Evolutionary conservation across 2,888 invertebrate species (phyloP).

Genomic region (Diadegma fenestrale): DNA sequence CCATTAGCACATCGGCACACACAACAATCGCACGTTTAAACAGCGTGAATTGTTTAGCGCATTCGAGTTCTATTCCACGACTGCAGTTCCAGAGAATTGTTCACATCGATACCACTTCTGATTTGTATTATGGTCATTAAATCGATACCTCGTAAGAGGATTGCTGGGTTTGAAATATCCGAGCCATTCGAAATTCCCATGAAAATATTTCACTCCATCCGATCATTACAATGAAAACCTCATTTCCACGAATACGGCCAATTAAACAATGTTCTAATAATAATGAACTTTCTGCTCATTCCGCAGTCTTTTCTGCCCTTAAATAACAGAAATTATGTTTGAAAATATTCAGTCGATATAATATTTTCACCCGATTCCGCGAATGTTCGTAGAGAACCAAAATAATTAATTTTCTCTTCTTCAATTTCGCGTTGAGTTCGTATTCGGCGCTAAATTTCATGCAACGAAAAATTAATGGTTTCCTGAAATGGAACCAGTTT

Average conservation of each 20-base stretch:
- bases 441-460: not conserved
- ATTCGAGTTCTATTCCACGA: not conserved
- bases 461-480: not conserved
- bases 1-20: not conserved
- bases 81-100: not conserved
- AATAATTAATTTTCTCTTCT: no score
- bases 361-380: no score
- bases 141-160: not conserved
- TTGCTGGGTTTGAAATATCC: not conserved
- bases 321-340: no score
- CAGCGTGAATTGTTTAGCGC: constrained; percentile 15
- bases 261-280: no score
- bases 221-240: not conserved
- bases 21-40: constrained; percentile 32
- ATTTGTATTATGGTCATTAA: not conserved
- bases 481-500: not conserved
- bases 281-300: no score
- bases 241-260: no score
- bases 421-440: no score
- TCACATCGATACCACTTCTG: not conserved
- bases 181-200: not conserved
- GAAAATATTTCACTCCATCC: not conserved
- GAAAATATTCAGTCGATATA: no score
- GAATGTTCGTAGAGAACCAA: no score
- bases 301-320: no score